A percentile compares a stretch with the other conserved stretches of the same genome.
phyloP scores from a whole-genome alignment of 2,797 vertebrate species.

The Enoplosus armatus region DNA sequence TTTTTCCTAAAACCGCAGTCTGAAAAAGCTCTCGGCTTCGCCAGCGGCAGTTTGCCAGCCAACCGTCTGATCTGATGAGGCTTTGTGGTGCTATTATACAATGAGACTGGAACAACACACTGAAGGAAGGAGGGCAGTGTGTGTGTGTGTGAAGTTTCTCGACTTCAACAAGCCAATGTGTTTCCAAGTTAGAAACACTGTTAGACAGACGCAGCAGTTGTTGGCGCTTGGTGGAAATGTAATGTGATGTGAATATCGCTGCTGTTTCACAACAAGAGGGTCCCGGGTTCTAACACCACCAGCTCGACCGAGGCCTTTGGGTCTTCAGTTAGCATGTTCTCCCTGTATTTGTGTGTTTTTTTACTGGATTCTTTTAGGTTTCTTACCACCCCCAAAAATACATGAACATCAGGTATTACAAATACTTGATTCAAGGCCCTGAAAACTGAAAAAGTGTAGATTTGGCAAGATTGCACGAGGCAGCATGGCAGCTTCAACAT shows the following conservation, averaged over 20 bases:
- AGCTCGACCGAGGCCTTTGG: not conserved
- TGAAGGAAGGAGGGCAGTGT: not conserved
- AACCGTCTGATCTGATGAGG: constrained; percentile 37
- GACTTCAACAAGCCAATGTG: too few relatives aligned
- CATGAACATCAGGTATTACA: not conserved
- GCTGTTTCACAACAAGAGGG: not conserved
- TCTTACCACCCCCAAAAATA: not conserved
- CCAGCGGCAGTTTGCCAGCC: constrained; percentile 26
- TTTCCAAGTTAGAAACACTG: not conserved
- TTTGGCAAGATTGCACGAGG: too few relatives aligned
- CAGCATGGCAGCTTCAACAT: not conserved
- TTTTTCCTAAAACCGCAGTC: constrained; percentile 21
- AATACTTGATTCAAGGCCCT: not conserved
- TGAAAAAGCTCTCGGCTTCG: constrained; percentile 20
- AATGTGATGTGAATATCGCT: not conserved
- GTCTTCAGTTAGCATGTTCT: not conserved
- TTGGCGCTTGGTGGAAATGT: not conserved
- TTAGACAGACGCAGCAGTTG: not conserved
- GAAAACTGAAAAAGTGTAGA: not conserved
- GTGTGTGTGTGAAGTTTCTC: too few relatives aligned
- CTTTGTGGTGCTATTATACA: constrained; percentile 42
- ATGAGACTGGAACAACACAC: constrained; percentile 14
- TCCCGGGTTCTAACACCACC: not conserved
- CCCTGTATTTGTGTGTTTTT: not conserved
- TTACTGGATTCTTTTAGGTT: constrained; percentile 21